Base-by-base conservation (phyloP, 2,797 vertebrate species). In the Myotis planiceps region DNA sequence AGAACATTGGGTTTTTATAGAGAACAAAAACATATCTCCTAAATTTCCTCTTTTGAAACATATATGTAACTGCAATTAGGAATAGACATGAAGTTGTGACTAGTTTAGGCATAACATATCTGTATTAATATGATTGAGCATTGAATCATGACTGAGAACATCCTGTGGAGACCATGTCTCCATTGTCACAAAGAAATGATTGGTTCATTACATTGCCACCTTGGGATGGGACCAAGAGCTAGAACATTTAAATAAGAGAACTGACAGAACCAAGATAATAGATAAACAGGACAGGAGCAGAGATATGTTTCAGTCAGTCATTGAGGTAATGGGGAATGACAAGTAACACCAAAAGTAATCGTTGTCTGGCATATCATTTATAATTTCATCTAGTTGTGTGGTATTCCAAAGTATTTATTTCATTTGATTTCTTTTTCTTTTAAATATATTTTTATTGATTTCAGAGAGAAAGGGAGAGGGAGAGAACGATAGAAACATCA, bases 41-140 rank as follows among this genome's bases (percentile, higher is more conserved):
- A 80, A 92, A 76, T 92, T 68, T 86, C 8, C 37, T 83, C 94
- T 23, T 51, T 87, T 63, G n/a, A 84, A 91, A 55, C 32, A 92
- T 81, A 75, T 79, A 85, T 58, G 21, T 63, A 91, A 39, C 9
- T 81, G 66, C 34, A 92, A 45, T 63, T 75, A 80, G 47, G 6
- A 45, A 60, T 58, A 76, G 9, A 39, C 5, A 58, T 72, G 47
- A 49, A 90, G 37, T 34, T 86, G 78, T 92, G 81, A 94, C 58
- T 55, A 68, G 53, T 63, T 71, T 60, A 58, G 16, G 75, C 51
- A 91, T 79, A 96, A 88, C 53, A 6, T 3, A 51, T 51, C 69
- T 76, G 10, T 55, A 91, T 95, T 80, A 75, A 18, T 86, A 9
- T n/a, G 27, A 58, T 21, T 78, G 39, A 90, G 51, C 12, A 76